Evolutionary conservation across 2,888 invertebrate genomes (phyloP).

Genomic region (Ceraclea dissimilis): DNA sequence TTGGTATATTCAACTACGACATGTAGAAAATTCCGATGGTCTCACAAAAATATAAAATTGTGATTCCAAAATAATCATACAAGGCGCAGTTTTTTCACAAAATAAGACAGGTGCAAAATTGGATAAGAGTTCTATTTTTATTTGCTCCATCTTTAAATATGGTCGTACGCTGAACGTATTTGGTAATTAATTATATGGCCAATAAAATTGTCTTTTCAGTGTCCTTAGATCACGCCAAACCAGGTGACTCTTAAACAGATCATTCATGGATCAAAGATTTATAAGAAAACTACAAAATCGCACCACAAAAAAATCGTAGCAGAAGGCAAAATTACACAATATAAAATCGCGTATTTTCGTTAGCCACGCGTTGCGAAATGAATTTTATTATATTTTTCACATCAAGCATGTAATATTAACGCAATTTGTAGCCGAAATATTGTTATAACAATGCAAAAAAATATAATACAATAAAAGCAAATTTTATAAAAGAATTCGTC

Average conservation of each 20-base stretch:
- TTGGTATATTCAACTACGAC: too few species aligned
- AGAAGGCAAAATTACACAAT: not conserved
- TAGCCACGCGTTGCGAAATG: constrained; percentile 12
- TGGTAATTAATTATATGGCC: too few species aligned
- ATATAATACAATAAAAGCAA: not conserved
- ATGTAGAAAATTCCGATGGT: too few species aligned
- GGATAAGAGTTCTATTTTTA: too few species aligned
- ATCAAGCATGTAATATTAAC: constrained; percentile 23
- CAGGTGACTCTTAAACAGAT: not conserved
- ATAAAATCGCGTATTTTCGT: not conserved
- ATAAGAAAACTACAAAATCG: not conserved
- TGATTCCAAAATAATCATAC: too few species aligned
- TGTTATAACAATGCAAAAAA: not conserved
- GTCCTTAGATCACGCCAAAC: not conserved
- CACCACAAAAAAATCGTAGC: not conserved
- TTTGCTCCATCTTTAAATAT: too few species aligned
- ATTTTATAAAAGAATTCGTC: constrained; percentile 4
- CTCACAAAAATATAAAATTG: too few species aligned
- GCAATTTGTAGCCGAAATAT: constrained; percentile 19
- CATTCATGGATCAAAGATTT: not conserved
- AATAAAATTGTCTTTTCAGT: too few species aligned
- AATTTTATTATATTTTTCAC: constrained; percentile 10
- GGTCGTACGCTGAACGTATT: too few species aligned
- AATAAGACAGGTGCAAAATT: too few species aligned
- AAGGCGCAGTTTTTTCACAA: too few species aligned